Percentiles rank a stretch among this genome's conserved stretches.
Conservation (phyloP, 2,888 invertebrate species). For the Priocnemis perturbator region DNA sequence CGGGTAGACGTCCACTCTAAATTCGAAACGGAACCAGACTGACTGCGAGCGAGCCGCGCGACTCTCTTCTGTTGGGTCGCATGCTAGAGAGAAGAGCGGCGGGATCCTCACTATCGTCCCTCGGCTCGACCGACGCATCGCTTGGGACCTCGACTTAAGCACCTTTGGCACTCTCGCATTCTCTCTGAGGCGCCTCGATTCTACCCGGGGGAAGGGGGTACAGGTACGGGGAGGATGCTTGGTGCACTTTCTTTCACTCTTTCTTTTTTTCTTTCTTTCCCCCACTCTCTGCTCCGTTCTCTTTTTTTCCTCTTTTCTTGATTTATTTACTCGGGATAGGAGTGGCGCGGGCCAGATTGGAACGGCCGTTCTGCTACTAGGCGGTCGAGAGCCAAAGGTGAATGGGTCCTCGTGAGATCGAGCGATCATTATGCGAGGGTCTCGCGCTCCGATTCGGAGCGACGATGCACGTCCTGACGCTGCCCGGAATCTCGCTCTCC, state of each 20-base stretch:
- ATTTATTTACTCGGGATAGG: background rate
- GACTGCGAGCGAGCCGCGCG: slow-evolving; percentile 33
- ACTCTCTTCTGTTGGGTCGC: slow-evolving; percentile 26
- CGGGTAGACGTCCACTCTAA: slow-evolving; percentile 70
- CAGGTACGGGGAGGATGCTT: no score
- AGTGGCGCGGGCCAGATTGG: background rate
- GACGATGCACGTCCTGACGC: slow-evolving; percentile 6
- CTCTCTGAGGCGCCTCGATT: no score
- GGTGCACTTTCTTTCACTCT: no score
- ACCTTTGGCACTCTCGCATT: slow-evolving; percentile 1
- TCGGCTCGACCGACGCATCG: background rate
- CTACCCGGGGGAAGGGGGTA: background rate
- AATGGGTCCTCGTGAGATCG: background rate
- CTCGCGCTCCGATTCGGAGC: slow-evolving; percentile 17
- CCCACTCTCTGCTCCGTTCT: no score
- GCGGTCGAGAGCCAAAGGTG: slow-evolving; percentile 1
- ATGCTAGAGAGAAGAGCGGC: slow-evolving; percentile 22
- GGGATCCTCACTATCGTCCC: slow-evolving; percentile 21
- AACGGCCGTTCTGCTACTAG: background rate
- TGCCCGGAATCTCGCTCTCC: slow-evolving; percentile 25
- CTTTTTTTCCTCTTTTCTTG: background rate
- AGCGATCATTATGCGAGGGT: slow-evolving; percentile 6
- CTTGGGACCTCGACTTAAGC: background rate
- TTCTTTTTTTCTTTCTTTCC: no score
- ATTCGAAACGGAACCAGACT: slow-evolving; percentile 70